These are phyloP conservation scores for Asarcornis scutulata DNA, from an alignment of 2,113 vertebrate genomes.

Conservation along the genomic window DNA sequence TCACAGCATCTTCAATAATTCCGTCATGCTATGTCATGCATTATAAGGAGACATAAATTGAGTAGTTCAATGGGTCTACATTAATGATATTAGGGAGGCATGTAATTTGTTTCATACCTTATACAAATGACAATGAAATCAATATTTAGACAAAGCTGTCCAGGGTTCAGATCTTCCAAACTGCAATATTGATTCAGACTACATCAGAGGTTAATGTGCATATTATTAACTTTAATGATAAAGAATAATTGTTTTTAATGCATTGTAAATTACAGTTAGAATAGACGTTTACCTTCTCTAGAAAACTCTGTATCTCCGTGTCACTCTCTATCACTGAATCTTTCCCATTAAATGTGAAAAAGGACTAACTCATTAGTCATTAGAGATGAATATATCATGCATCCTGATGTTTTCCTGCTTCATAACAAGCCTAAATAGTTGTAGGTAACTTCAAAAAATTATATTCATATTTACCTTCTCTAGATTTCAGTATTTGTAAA, in stretches of 20 bases:
- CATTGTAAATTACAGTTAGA: conserved; percentile 58
- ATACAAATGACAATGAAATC: conserved; percentile 93
- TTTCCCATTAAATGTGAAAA: conserved; percentile 65
- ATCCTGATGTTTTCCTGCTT: background rate
- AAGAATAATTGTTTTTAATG: conserved; percentile 77
- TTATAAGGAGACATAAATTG: conserved; percentile 56
- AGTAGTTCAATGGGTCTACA: conserved; percentile 73
- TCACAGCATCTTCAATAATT: conserved; percentile 55
- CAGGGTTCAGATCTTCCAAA: conserved; percentile 82
- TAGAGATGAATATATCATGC: background rate
- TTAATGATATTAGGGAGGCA: conserved; percentile 84
- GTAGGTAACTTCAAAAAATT: background rate
- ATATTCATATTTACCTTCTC: background rate
- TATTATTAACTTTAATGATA: conserved; percentile 80
- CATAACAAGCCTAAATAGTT: background rate
- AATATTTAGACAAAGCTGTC: conserved; percentile 86
- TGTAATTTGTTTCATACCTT: conserved; percentile 86
- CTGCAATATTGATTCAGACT: conserved; percentile 83
- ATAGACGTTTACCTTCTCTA: conserved; percentile 48
- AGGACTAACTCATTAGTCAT: conserved; percentile 46
- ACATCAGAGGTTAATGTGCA: conserved; percentile 84
- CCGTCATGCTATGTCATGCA: conserved; percentile 47
- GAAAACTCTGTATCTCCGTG: background rate
- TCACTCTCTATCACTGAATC: background rate
- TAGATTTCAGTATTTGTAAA: background rate